Base-by-base conservation (phyloP, 2,113 vertebrate species). In the Gallinago undulata region DNA sequence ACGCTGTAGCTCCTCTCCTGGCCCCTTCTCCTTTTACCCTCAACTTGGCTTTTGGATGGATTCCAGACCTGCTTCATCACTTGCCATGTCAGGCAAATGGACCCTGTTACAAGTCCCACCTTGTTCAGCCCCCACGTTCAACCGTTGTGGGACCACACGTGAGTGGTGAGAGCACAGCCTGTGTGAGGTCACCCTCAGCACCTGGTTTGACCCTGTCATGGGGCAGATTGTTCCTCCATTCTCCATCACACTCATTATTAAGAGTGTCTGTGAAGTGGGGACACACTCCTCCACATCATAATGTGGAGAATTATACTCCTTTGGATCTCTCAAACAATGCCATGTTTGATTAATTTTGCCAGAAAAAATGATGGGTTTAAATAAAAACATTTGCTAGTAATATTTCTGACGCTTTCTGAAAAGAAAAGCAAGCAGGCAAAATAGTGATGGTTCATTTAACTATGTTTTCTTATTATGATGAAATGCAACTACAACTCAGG, bases 111-210 rank as follows among this genome's bases (percentile, higher is more conserved):
- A 35, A 33, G 16, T 60, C 31, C 11, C 4, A 0, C 51, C 47
- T 22, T 55, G 51, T 55, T 55, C 51, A 55, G 51, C 5, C 5
- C 2, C 7, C 2, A 2, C 6, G 10, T 27, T 59, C 35, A 62
- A 6, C 2, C 5, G 17, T 22, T 0, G 0, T 1, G 35, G 35
- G 24, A 37, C 30, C 57, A 28, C 1, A 3, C 12, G 15, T 30
- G 25, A 5, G 7, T 24, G 31, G 6, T 8, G 31, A 62, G 17
- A 73, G 3, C 8, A 10, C 7, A 50, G 7, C 5, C 30, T 39
- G 25, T 10, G 15, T 0, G 0, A 13, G 21, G 8, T 57, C 24
- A 55, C 9, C 13, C n/a, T 70, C 30, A 41, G 19, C 4, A 2
- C 37, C 16, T 41, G 35, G 3, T 16, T 37, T 33, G 13, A 25